Conservation (phyloP, 2,113 vertebrate genomes). For the Hiodon tergisus region DNA sequence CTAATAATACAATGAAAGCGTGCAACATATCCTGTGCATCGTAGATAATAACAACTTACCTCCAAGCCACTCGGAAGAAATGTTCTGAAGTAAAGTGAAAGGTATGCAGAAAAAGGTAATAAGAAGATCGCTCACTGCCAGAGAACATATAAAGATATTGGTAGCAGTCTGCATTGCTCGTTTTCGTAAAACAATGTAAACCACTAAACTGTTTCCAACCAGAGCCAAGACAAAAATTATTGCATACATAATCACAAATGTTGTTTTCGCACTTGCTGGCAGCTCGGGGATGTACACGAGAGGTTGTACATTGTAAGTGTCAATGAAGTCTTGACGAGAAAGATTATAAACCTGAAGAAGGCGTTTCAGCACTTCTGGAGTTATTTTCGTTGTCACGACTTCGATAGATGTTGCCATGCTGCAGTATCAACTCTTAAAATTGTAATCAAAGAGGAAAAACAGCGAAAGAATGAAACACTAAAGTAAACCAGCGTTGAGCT, state of each 20-base stretch:
- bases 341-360: constrained; percentile 66
- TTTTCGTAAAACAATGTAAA: constrained; percentile 63
- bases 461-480: not conserved
- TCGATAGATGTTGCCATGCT: constrained; percentile 45
- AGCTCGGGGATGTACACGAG: constrained; percentile 70
- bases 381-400: constrained; percentile 52
- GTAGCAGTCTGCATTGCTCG: constrained; percentile 62
- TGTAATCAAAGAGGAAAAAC: not conserved
- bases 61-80: constrained; percentile 70
- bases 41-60: constrained; percentile 52
- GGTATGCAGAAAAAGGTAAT: constrained; percentile 78
- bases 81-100: constrained; percentile 72
- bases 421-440: not conserved
- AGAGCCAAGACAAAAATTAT: constrained; percentile 68
- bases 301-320: constrained; percentile 66
- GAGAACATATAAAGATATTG: constrained; percentile 68
- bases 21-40: not conserved
- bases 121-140: constrained; percentile 75
- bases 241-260: constrained; percentile 64
- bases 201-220: constrained; percentile 68
- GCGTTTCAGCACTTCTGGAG: constrained; percentile 61
- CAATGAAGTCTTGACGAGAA: constrained; percentile 67
- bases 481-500: not conserved
- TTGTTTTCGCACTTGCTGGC: constrained; percentile 57
- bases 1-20: too few species aligned